These are phyloP conservation scores for Phaethornis superciliosus DNA, from an alignment of 2,113 vertebrate genomes.

Conservation along the genomic window DNA sequence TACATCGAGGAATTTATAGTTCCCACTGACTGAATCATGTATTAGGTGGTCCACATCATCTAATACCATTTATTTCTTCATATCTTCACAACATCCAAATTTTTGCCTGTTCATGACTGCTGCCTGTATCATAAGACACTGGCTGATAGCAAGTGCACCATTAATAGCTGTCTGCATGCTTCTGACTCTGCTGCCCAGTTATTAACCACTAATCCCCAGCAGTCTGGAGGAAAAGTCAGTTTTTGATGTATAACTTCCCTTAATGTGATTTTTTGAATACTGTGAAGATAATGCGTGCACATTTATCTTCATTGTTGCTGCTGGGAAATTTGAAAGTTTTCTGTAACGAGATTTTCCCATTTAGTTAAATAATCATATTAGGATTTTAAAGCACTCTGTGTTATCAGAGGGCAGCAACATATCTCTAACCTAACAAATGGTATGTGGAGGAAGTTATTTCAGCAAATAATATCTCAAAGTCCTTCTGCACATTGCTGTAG, in stretches of 20 bases:
- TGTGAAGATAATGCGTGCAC: neutral
- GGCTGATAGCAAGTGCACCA: neutral
- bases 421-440: neutral
- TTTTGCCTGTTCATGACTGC: neutral
- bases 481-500: neutral
- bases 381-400: neutral
- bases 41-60: neutral
- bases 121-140: neutral
- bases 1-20: neutral
- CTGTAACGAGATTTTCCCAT: constrained; percentile 10
- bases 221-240: neutral
- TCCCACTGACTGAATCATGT: neutral
- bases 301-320: constrained; percentile 36
- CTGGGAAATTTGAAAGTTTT: constrained; percentile 53
- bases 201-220: constrained; percentile 5
- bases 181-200: neutral
- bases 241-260: constrained; percentile 37
- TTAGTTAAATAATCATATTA: constrained; percentile 12
- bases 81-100: neutral
- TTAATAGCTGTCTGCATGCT: neutral
- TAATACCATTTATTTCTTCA: neutral
- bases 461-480: neutral
- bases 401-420: neutral
- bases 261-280: constrained; percentile 43
- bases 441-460: neutral